These are phyloP conservation scores for Trichogramma pretiosum DNA, from an alignment of 1,140 invertebrate genomes.

Conservation along the genomic window DNA sequence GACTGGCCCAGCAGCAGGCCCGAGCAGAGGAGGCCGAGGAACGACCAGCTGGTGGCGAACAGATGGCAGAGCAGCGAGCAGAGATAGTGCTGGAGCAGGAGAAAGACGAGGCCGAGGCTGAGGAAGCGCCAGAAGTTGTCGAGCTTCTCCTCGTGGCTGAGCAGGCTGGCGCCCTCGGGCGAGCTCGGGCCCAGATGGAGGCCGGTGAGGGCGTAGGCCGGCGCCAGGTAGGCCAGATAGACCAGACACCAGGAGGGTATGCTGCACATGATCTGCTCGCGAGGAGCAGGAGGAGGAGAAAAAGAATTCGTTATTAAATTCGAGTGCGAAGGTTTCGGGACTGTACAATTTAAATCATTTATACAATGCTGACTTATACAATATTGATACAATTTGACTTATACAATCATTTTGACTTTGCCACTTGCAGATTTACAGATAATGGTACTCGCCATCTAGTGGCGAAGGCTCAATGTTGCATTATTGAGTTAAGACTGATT, in stretches of 20 bases:
- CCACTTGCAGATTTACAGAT: no score
- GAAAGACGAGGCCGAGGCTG: slow-evolving; percentile 60
- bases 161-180: neutral
- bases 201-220: slow-evolving; percentile 83
- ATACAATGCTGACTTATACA: no score
- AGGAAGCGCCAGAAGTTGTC: slow-evolving; percentile 38
- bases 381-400: no score
- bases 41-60: slow-evolving; percentile 50
- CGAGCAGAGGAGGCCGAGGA: slow-evolving; percentile 48
- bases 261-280: slow-evolving; percentile 49
- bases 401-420: no score
- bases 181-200: slow-evolving; percentile 39
- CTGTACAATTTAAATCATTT: no score
- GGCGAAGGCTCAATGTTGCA: no score
- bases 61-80: slow-evolving; percentile 61
- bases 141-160: slow-evolving; percentile 31
- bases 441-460: no score
- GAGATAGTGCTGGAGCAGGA: slow-evolving; percentile 62
- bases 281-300: no score
- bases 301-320: no score
- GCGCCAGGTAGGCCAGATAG: slow-evolving; percentile 73
- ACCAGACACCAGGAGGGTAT: slow-evolving; percentile 57
- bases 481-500: no score
- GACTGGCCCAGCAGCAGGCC: slow-evolving; percentile 56
- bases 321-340: no score